Conservation (phyloP, 92 coral and sea anemone species). For the Heteractis magnifica region DNA sequence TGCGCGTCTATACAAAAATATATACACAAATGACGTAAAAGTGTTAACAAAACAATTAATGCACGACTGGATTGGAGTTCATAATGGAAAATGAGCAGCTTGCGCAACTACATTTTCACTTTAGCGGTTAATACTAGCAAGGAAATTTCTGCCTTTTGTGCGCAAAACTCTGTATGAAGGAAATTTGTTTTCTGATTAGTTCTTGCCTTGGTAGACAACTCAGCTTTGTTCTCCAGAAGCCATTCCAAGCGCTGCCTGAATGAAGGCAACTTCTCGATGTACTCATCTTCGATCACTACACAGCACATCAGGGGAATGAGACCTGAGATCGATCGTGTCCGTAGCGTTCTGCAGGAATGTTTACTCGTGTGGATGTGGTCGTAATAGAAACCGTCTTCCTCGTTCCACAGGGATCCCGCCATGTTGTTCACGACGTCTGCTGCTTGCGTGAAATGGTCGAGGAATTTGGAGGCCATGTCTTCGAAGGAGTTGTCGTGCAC, state of each 20-base stretch:
- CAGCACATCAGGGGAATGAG: constrained; percentile 76
- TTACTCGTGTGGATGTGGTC: constrained; percentile 41
- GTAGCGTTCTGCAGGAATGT: constrained; percentile 45
- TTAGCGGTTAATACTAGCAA: no score
- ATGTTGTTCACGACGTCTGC: constrained; percentile 71
- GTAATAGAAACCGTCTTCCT: constrained; percentile 78
- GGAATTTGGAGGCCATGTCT: constrained; percentile 89
- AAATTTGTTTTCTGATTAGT: not conserved
- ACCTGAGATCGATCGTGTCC: constrained; percentile 73
- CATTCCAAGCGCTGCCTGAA: constrained; percentile 74
- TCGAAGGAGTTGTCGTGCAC: constrained; percentile 75
- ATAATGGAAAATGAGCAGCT: no score
- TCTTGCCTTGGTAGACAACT: constrained; percentile 50
- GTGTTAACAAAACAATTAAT: no score
- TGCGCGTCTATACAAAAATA: not conserved
- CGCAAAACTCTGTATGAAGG: not conserved
- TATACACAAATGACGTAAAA: not conserved
- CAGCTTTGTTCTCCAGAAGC: constrained; percentile 61
- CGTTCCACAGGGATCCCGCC: constrained; percentile 80
- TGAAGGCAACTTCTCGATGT: constrained; percentile 66
- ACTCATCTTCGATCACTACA: constrained; percentile 65
- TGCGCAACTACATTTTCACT: no score
- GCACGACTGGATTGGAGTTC: no score
- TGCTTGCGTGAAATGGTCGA: constrained; percentile 81
- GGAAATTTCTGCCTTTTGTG: not conserved